Conservation (phyloP, 2,888 invertebrate genomes). For the Scotopteryx bipunctaria region DNA sequence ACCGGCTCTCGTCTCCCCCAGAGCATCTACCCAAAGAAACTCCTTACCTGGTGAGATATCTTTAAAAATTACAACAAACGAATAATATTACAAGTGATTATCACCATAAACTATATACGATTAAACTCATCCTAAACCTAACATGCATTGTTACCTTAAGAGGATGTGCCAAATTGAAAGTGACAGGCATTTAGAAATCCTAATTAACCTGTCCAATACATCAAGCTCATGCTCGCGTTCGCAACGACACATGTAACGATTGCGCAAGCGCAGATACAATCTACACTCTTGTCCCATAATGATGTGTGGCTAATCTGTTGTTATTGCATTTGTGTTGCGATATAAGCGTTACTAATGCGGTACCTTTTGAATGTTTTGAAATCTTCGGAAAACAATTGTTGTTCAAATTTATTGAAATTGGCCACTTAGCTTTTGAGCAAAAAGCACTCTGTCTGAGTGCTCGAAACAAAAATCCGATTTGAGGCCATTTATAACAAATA, state of each 20-base stretch:
- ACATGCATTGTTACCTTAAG: conserved; percentile 7
- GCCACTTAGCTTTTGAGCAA: conserved; percentile 9
- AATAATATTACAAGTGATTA: not conserved
- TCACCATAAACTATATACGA: not conserved
- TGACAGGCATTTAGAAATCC: conserved; percentile 27
- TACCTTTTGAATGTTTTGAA: conserved; percentile 31
- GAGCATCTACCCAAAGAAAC: conserved; percentile 78
- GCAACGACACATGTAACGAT: conserved; percentile 28
- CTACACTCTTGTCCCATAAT: conserved; percentile 34
- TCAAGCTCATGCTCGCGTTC: conserved; percentile 19
- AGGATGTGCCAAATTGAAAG: conserved; percentile 17
- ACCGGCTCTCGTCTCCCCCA: conserved; percentile 72
- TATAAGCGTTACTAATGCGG: conserved; percentile 27
- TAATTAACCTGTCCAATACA: conserved; percentile 31
- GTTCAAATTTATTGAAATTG: conserved; percentile 14
- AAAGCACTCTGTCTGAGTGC: conserved; percentile 4
- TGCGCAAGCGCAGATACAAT: conserved; percentile 34
- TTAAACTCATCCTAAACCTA: conserved; percentile 1
- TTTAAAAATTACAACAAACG: too few species aligned
- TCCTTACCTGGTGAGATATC: conserved; percentile 69
- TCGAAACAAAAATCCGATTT: not conserved
- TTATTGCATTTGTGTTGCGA: conserved; percentile 36
- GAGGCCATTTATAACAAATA: not conserved
- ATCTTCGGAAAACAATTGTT: conserved; percentile 29
- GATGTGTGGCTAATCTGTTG: conserved; percentile 39